Base-by-base conservation (phyloP, 2,797 vertebrate species). In the Amblyopsis hoosieri region DNA sequence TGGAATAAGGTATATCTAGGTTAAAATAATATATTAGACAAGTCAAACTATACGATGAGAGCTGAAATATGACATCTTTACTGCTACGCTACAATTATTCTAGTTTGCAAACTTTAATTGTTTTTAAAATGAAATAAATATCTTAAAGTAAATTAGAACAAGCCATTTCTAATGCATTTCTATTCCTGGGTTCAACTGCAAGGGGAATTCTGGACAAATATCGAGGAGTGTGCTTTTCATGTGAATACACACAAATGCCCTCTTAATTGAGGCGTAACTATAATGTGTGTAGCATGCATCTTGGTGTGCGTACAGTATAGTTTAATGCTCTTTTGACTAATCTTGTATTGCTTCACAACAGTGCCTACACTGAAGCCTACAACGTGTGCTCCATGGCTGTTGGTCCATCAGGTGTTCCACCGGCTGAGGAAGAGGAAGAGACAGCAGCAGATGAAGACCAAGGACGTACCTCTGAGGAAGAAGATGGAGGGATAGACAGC, bases 361-460 rank as follows among this genome's bases (percentile, higher is more conserved):
- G 96, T 71, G 93, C 94, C 82, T 96, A 96, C 57, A 97, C 96
- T 0, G 96, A 97, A 80, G 94, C 94, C 47, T 96, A 96, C 85
- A 95, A 94, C 1, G 93, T 95, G 58, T 96, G 94, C 61, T 85
- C 90, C 0, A 48, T 94, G 75, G 91, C 90, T 0, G 60, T 23
- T 0, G 66, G 62, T 23, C 45, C 91, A 50, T 67, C 53, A 23
- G 17, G 49, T 2, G 66, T 55, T 7, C 17, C 85, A 45, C 67
- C 10, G 9, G 49, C 19, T 12, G 65, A 80, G 12, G 48, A 4
- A 6, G 12, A 19, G 12, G 45, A 64, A 42, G 72, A 69, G 15
- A 60, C 8, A 0, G 82, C 82, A 0, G 90, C 87, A 0, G 93
- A 95, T 0, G 96, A 95, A 51, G 95, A 97, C 57, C 92, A 92